These are phyloP conservation scores for Ctenomys sociabilis DNA, from an alignment of 2,113 vertebrate genomes.

Conservation along the genomic window DNA sequence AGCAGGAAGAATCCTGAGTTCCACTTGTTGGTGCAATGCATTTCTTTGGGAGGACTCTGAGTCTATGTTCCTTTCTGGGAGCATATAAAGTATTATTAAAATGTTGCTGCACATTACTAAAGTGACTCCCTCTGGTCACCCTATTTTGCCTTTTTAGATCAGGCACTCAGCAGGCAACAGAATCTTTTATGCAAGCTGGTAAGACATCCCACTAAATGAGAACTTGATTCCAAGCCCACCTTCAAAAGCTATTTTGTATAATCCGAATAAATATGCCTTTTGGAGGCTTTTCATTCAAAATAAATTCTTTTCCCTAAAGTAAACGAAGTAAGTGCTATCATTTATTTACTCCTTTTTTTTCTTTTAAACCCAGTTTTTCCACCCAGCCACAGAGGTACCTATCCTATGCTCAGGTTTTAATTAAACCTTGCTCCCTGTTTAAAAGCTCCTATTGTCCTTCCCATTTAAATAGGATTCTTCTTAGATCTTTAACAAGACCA, in stretches of 20 bases:
- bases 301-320: not conserved
- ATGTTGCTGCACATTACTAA: slow-evolving; percentile 65
- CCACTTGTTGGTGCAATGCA: slow-evolving; percentile 35
- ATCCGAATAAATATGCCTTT: not conserved
- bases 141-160: slow-evolving; percentile 73
- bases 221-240: not conserved
- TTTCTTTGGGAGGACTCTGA: slow-evolving; percentile 65
- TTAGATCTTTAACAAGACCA: slow-evolving; percentile 89
- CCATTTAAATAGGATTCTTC: slow-evolving; percentile 86
- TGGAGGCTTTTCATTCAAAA: slow-evolving; percentile 53
- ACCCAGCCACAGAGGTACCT: slow-evolving; percentile 68
- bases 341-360: slow-evolving; percentile 64
- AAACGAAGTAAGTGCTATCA: not conserved
- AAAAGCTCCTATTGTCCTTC: slow-evolving; percentile 86
- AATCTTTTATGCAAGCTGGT: slow-evolving; percentile 70
- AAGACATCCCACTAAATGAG: slow-evolving; percentile 58
- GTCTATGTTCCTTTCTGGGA: slow-evolving; percentile 71
- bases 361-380: slow-evolving; percentile 80
- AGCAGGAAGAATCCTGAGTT: slow-evolving; percentile 69
- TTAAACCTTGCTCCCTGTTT: slow-evolving; percentile 84
- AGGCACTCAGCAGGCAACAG: slow-evolving; percentile 49
- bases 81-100: slow-evolving; percentile 74
- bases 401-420: slow-evolving; percentile 81
- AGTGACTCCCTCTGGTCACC: slow-evolving; percentile 58
- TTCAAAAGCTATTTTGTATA: not conserved